Base-by-base conservation (phyloP, 1,140 invertebrate genomes). In the Drosophila pseudoobscura region DNA sequence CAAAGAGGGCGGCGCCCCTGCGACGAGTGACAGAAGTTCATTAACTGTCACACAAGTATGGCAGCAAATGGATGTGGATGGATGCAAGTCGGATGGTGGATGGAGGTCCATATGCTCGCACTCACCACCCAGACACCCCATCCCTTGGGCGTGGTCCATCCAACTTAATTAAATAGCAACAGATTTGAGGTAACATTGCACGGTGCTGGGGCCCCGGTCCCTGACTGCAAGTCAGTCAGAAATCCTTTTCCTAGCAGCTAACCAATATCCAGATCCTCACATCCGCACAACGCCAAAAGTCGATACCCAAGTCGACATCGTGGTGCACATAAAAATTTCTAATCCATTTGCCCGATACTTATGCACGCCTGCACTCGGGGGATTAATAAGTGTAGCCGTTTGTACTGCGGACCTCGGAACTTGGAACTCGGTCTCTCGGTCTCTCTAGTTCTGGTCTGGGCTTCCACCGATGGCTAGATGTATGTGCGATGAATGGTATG, bases 281-380 rank as follows among this genome's bases (percentile, higher is more conserved):
- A 13, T 13, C 35, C 9, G 9, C 24, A 29, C 35, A 13, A 39
- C 31, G 9, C 9, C 31, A 35, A 35, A 39, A 4, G 35, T 39
- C 35, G 35, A 13, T 39, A 13, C 11, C 35, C 35, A 39, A 13
- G 41, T 29, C 24, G 11, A 35, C 41, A 15, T 54, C 17, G 63
- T 26, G 56, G 56, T 66, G 64, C 47, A 50, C 78, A 80, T 78
- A 77, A 79, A 79, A 84, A 70, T 70, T 74, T 87, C 83, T 87
- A 88, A 87, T 87, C 83, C 83, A 87, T 88, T 88, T 88, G 78
- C 83, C 75, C 78, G 83, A 88, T 88, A 88, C 83, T 87, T 87
- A 87, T 88, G 83, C 83, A 87, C 83, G 83, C 83, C 83, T 83
- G 83, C 75, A 87, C 83, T 88, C 79, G 51, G 43, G 83, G 83